Conservation (phyloP, 2,888 invertebrate genomes). For the Andrena trimmerana region DNA sequence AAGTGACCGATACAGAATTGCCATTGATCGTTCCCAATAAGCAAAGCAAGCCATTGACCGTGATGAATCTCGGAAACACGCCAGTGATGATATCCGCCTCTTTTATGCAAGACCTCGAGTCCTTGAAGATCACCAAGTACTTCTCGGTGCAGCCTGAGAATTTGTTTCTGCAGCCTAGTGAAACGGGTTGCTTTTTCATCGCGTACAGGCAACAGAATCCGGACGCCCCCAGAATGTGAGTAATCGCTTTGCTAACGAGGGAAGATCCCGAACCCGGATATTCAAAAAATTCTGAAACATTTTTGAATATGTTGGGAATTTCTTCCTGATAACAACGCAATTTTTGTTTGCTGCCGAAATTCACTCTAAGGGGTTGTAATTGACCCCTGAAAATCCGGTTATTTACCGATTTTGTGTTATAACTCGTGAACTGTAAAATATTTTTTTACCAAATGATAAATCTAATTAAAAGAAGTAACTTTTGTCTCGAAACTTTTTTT, state of each 20-base stretch:
- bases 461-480: no score
- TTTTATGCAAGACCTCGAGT: conserved; percentile 68
- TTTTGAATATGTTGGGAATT: no score
- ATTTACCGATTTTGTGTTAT: no score
- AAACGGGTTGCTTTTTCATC: conserved; percentile 72
- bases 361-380: no score
- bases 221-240: conserved; percentile 71
- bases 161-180: conserved; percentile 70
- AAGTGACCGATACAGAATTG: conserved; percentile 73
- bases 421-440: no score
- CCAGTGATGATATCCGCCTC: conserved; percentile 64
- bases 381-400: no score
- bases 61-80: conserved; percentile 76
- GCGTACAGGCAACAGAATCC: conserved; percentile 71
- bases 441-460: no score
- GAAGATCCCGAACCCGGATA: no score
- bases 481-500: no score
- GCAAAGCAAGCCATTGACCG: conserved; percentile 71
- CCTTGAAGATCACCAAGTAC: conserved; percentile 47
- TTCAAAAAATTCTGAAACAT: no score
- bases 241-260: neutral
- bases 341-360: no score
- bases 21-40: conserved; percentile 74
- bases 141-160: conserved; percentile 76
- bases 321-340: no score